Evolutionary conservation across 2,113 vertebrate genomes (phyloP).

Genomic region (Cnemophilus loriae): DNA sequence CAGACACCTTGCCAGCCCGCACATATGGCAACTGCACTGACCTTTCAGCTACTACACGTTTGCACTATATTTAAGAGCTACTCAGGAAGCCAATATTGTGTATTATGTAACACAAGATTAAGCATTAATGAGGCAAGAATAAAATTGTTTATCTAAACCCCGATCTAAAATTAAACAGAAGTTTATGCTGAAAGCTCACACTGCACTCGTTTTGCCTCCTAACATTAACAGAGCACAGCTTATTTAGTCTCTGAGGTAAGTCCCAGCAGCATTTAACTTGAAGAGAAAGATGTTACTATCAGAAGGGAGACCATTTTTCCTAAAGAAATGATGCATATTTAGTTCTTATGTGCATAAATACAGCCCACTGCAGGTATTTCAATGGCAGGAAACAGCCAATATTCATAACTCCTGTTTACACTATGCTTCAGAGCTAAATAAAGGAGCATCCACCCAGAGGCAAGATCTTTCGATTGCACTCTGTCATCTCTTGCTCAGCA

Average conservation of each 20-base stretch:
- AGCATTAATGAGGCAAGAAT: constrained; percentile 65
- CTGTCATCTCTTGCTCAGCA: background rate
- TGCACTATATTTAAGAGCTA: constrained; percentile 4
- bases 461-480: background rate
- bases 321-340: background rate
- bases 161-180: constrained; percentile 64
- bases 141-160: constrained; percentile 64
- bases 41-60: background rate
- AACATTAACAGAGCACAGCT: constrained; percentile 23
- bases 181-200: constrained; percentile 24
- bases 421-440: background rate
- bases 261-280: constrained; percentile 9
- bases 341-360: background rate
- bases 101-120: constrained; percentile 66
- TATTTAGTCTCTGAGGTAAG: constrained; percentile 4
- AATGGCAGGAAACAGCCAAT: background rate
- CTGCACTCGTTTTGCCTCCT: constrained; percentile 34
- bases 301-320: background rate
- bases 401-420: background rate
- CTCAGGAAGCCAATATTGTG: constrained; percentile 43
- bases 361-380: background rate
- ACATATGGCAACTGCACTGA: background rate
- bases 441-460: background rate
- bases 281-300: background rate
- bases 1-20: constrained; percentile 7